These are phyloP conservation scores for Centropus unirufus DNA, from an alignment of 2,113 vertebrate genomes.

Conservation along the genomic window DNA sequence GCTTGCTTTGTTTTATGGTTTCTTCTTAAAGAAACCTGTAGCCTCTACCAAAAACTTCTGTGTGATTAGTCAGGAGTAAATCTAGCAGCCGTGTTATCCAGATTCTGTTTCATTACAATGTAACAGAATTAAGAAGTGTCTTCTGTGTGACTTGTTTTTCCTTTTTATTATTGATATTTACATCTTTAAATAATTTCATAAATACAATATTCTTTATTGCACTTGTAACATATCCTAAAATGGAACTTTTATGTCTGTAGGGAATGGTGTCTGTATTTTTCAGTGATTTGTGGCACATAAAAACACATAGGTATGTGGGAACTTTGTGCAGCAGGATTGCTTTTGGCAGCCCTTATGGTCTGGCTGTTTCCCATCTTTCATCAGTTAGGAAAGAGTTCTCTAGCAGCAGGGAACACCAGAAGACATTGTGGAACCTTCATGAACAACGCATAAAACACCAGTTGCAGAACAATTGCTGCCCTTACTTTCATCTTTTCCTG, in stretches of 20 bases:
- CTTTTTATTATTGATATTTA: neutral
- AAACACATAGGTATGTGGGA: neutral
- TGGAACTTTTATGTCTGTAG: neutral
- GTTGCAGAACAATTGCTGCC: neutral
- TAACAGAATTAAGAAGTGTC: neutral
- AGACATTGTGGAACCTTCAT: neutral
- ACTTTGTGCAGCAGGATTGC: neutral
- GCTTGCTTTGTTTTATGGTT: neutral
- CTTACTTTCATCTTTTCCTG: neutral
- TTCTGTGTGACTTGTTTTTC: neutral
- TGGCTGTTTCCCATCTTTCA: neutral
- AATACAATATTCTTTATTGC: neutral
- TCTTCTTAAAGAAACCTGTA: neutral
- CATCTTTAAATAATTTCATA: neutral
- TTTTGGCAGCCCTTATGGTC: neutral
- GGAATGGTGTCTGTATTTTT: neutral
- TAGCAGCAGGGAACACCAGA: neutral
- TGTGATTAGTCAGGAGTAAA: neutral
- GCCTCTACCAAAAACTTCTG: neutral
- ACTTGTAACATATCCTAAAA: neutral
- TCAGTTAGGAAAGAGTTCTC: neutral
- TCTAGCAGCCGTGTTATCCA: neutral
- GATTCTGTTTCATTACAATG: neutral
- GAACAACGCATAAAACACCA: neutral
- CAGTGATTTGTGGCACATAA: neutral